Conservation (phyloP, 2,797 vertebrate genomes). For the Enteromius viviparus region DNA sequence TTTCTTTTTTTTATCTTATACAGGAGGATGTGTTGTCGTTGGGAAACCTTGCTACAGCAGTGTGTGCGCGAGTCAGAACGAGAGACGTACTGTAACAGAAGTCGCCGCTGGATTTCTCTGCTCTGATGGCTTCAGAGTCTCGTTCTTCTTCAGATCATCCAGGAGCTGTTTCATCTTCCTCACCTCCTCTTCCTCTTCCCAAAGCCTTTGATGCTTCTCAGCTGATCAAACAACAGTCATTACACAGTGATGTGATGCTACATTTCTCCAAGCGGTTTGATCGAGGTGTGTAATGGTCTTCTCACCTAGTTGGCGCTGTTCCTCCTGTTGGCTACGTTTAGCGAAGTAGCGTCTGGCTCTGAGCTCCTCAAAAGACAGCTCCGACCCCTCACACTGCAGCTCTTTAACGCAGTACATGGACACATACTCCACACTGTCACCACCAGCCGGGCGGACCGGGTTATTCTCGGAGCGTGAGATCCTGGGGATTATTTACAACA, state of each 20-base stretch:
- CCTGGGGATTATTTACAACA: constrained; percentile 53
- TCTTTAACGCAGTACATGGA: constrained; percentile 80
- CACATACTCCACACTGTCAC: constrained; percentile 62
- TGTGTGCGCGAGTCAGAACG: neutral
- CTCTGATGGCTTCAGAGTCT: neutral
- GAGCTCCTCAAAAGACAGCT: constrained; percentile 83
- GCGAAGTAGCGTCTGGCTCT: constrained; percentile 75
- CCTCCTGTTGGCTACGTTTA: constrained; percentile 70
- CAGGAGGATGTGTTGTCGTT: too few relatives aligned
- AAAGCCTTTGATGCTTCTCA: constrained; percentile 72
- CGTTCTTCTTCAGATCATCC: constrained; percentile 73
- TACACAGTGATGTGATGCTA: neutral
- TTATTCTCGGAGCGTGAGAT: constrained; percentile 75
- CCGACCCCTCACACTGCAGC: constrained; percentile 80
- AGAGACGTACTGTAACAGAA: neutral
- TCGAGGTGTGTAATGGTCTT: neutral
- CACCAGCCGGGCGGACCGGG: neutral
- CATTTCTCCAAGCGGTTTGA: neutral
- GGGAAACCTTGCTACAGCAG: neutral
- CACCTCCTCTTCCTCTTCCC: constrained; percentile 73
- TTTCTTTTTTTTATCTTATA: too few relatives aligned
- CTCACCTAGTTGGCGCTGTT: constrained; percentile 75
- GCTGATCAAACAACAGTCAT: constrained; percentile 63
- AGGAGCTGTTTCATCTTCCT: constrained; percentile 71
- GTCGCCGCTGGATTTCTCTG: neutral